Evolutionary conservation across 2,113 vertebrate species (phyloP).

Genomic region (Strix uralensis): DNA sequence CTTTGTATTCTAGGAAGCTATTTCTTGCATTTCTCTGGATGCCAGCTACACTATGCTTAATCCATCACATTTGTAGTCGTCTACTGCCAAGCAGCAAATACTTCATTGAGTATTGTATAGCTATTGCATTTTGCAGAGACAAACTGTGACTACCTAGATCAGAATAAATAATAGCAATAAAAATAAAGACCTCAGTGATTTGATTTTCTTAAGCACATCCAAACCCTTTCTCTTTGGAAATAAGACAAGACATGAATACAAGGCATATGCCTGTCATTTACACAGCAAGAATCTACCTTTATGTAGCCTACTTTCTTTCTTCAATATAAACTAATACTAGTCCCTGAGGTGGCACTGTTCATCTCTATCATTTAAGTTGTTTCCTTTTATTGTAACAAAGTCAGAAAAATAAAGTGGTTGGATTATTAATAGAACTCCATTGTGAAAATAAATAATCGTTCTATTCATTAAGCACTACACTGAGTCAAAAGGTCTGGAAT

Average conservation of each 20-base stretch:
- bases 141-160: background rate
- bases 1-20: conserved; percentile 40
- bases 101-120: conserved; percentile 33
- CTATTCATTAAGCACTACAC: background rate
- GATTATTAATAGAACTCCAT: background rate
- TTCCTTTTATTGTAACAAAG: background rate
- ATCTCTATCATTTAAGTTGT: background rate
- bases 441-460: background rate
- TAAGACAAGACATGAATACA: background rate
- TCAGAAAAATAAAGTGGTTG: background rate
- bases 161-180: conserved; percentile 28
- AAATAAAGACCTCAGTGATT: background rate
- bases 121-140: conserved; percentile 15
- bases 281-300: background rate
- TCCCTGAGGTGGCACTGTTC: background rate
- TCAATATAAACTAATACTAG: background rate
- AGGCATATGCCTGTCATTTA: background rate
- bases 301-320: background rate
- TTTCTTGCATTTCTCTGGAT: background rate
- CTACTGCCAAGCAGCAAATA: conserved; percentile 47
- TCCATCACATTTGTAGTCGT: background rate
- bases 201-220: conserved; percentile 2
- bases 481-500: background rate
- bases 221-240: background rate
- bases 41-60: conserved; percentile 8